Base-by-base conservation (phyloP, 2,113 vertebrate species). In the Syrmaticus mikado region DNA sequence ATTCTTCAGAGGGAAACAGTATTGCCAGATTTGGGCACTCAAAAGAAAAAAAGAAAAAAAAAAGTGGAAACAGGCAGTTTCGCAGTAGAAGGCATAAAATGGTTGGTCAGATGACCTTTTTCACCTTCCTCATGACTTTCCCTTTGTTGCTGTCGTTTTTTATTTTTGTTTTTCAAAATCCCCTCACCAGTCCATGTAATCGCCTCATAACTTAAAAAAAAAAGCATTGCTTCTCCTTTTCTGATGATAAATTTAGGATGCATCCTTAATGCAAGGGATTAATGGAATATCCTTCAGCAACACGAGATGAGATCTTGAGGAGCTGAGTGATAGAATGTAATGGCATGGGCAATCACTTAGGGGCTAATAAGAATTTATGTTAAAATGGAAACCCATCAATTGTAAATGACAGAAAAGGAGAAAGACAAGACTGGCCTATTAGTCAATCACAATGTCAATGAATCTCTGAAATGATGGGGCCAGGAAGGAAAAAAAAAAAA, bases 331-430 rank as follows among this genome's bases (percentile, higher is more conserved):
- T 76, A 89, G 86, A 92, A 93, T 61, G 71, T 88, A 93, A 93
- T 76, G n/a, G 62, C 41, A 62, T 53, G 62, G 90, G 66, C 90
- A 95, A 92, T 92, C 90, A 93, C 94, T 96, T 96, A 94, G 74
- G 24, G 36, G 46, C 81, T 96, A 96, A 95, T 94, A 95, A 94
- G 95, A 94, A 96, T 96, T 96, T 96, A 93, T 93, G 81, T 90
- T 94, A 95, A 95, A 90, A 92, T 82, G 53, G 24, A 58, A 95
- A 93, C 90, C 81, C 90, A 95, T 96, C 95, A 94, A 81, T 86
- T 93, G 77, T 68, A 93, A 90, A 84, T 94, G 95, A 95, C 90
- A 92, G 94, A 88, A 77, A 96, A 96, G 95, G 86, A 86, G 92
- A 94, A 89, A 83, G 92, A 92, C 86, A 93, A 88, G 83, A 78